Conservation (phyloP, 2,113 vertebrate genomes). For the Tetrax tetrax region DNA sequence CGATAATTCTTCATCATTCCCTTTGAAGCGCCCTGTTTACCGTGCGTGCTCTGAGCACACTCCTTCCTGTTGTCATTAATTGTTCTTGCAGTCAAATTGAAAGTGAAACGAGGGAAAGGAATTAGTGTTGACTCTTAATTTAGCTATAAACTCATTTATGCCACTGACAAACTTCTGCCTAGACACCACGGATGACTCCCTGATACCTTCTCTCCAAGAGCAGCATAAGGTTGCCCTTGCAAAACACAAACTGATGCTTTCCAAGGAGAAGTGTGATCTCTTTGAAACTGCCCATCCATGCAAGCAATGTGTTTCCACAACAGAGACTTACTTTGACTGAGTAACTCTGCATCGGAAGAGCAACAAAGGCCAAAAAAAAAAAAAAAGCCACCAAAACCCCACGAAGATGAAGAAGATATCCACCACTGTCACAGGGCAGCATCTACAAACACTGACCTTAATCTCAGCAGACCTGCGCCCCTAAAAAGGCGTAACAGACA, state of each 20-base stretch:
- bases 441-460: background rate
- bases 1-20: slow-evolving; percentile 19
- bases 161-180: background rate
- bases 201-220: background rate
- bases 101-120: background rate
- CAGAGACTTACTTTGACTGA: background rate
- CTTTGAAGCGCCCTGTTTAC: slow-evolving; percentile 3
- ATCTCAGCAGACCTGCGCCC: background rate
- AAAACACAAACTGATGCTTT: background rate
- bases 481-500: fast-evolving
- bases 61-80: slow-evolving; percentile 28
- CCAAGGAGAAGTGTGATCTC: background rate
- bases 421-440: background rate
- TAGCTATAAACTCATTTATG: background rate
- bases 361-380: background rate
- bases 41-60: background rate
- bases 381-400: background rate
- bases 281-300: background rate
- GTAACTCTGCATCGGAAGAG: background rate
- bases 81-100: slow-evolving; percentile 2
- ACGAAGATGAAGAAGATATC: background rate
- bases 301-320: background rate
- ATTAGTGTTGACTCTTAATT: background rate
- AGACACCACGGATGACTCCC: background rate
- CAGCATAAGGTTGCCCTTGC: background rate